These are phyloP conservation scores for Rhineura floridana DNA, from an alignment of 2,113 vertebrate species.

Conservation along the genomic window DNA sequence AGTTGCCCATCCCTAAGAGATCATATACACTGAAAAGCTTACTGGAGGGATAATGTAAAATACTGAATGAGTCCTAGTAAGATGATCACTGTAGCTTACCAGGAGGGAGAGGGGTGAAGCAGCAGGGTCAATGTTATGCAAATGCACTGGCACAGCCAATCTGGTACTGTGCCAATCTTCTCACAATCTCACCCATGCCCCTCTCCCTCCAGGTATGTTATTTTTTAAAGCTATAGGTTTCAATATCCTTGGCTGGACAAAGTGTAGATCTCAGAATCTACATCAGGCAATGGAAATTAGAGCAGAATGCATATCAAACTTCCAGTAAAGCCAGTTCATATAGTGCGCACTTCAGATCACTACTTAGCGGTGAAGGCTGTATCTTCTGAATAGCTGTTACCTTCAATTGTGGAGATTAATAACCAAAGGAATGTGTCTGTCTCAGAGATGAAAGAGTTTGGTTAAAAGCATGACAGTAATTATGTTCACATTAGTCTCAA, in stretches of 20 bases:
- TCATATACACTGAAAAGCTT: not conserved
- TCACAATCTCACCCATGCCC: no score
- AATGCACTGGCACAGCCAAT: no score
- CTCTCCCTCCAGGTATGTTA: not conserved
- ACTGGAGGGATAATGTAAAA: not conserved
- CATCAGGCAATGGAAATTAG: not conserved
- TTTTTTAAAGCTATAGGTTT: not conserved
- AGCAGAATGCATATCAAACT: not conserved
- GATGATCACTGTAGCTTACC: no score
- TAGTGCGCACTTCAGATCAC: not conserved
- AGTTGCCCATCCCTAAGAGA: no score
- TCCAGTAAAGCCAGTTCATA: not conserved
- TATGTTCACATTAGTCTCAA: slow-evolving; percentile 62
- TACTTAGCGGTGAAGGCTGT: accelerated
- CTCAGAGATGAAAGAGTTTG: slow-evolving; percentile 55
- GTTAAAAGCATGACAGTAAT: slow-evolving; percentile 59
- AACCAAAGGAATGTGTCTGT: slow-evolving; percentile 48
- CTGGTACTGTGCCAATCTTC: no score
- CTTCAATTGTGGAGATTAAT: slow-evolving; percentile 54
- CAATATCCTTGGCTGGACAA: not conserved
- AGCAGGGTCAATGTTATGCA: no score
- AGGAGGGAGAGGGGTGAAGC: no score
- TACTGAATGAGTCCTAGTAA: no score
- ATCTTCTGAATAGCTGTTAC: accelerated
- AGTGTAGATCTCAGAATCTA: not conserved